Evolutionary conservation across 2,797 vertebrate species (phyloP).

Genomic region (Eulemur albifrons): DNA sequence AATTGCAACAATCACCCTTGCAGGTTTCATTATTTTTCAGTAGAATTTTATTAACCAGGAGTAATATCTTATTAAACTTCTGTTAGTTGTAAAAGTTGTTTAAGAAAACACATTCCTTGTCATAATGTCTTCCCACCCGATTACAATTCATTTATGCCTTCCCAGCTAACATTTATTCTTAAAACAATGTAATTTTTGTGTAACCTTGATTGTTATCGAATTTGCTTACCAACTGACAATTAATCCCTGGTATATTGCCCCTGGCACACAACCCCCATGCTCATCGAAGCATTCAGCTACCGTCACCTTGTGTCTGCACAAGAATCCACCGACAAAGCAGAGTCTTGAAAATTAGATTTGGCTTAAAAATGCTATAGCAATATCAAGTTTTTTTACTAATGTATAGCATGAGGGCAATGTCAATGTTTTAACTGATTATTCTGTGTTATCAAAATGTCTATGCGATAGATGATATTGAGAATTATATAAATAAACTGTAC

Average conservation of each 20-base stretch:
- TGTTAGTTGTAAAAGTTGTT: conserved; percentile 63
- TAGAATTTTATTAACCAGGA: conserved; percentile 58
- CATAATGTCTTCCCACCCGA: conserved; percentile 67
- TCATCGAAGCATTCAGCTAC: conserved; percentile 65
- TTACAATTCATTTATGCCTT: conserved; percentile 79
- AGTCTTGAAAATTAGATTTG: neutral
- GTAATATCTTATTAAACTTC: conserved; percentile 78
- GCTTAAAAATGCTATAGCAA: conserved; percentile 35
- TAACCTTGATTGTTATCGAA: conserved; percentile 75
- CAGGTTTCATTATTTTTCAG: conserved; percentile 63
- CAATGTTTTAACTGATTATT: neutral
- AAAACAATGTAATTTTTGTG: conserved; percentile 76
- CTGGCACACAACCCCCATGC: conserved; percentile 27
- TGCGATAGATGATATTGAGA: neutral
- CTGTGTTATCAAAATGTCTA: neutral
- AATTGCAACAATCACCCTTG: conserved; percentile 4
- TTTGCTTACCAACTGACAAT: conserved; percentile 80
- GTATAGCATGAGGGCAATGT: neutral
- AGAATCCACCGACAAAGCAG: conserved; percentile 51
- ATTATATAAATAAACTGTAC: neutral
- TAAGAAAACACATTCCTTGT: conserved; percentile 69
- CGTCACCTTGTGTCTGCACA: conserved; percentile 49
- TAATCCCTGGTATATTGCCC: conserved; percentile 74
- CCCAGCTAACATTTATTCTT: conserved; percentile 72
- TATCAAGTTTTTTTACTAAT: neutral